Evolutionary conservation across 1,140 invertebrate genomes (phyloP), one percentile per base, ranked within the genome.

Genomic region (Penaeus indicus): DNA sequence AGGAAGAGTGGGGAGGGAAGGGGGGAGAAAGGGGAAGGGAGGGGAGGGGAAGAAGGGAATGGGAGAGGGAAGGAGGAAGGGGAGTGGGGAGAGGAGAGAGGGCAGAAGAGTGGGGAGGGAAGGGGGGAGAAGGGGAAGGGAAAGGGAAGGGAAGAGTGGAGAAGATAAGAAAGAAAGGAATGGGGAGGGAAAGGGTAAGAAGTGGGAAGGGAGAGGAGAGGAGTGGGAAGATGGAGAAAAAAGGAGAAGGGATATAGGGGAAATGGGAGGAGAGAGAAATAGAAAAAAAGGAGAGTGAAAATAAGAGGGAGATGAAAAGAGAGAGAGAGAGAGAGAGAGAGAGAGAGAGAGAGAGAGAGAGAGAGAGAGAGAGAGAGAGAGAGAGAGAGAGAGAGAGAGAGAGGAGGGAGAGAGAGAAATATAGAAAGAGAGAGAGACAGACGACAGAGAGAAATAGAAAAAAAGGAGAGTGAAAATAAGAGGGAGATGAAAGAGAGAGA

Each of bases 311-410:
- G n/a, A 63, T n/a, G 13, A 64, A 19, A 38, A n/a, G n/a, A n/a
- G n/a, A n/a, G n/a, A n/a, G n/a, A n/a, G n/a, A n/a, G n/a, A n/a
- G n/a, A n/a, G n/a, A n/a, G n/a, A n/a, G n/a, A n/a, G n/a, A n/a
- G n/a, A n/a, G n/a, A n/a, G n/a, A n/a, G n/a, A n/a, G n/a, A n/a
- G n/a, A 32, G 32, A 32, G 32, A 32, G 32, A 2, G 32, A 32
- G 2, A 32, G 2, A 2, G 2, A 2, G 2, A 2, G 2, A 2
- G 2, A 2, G 2, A 2, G 2, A n/a, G 32, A 32, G 32, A 32
- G 32, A 32, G 32, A 32, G 32, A 32, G 32, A 32, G 32, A 32
- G 32, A 32, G 32, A 32, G 32, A 32, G 32, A 32, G 32, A 32
- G 32, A 2, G 32, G 2, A 32, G 32, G 32, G n/a, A n/a, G n/a